Evolutionary conservation across 1,140 invertebrate species (phyloP), one percentile per base, ranked within the genome.

Genomic region (Eueides isabella): DNA sequence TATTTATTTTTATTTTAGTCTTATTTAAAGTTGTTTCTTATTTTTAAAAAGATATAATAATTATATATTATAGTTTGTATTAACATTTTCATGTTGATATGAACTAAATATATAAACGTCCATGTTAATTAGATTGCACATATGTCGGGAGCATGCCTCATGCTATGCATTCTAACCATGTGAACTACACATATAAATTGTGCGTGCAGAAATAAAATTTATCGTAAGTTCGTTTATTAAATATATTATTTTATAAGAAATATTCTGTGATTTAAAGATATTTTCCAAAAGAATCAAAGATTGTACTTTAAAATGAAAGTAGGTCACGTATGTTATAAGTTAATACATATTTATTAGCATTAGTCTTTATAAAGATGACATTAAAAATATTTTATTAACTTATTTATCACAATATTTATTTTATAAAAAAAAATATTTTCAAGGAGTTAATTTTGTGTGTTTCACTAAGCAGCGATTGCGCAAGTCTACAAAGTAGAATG

Each of bases 381-480:
- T 38, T 9, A 7, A 44, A 16, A 44, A 44, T 44, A 44, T 44
- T 19, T 11, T 0, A 2, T 55, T 23, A 11, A 55, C 6, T n/a
- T 0, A 6, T n/a, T 44, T 44, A 16, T 16, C 35, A 14, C 0
- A 38, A 16, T 38, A n/a, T 14, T 44, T 44, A 23, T 67, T 41
- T 55, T 16, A 4, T 35, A 33, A 61, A 55, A 68, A 44, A 61
- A 23, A 55, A 61, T 33, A 55, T 61, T 31, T 12, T 33, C 41
- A 68, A 16, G 2, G 48, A n/a, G 48, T 61, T 48, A 61, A 35
- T 61, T 68, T 61, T 48, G 44, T 9, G 44, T 33, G 29, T n/a
- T 55, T 28, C 29, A 16, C 61, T 68, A 33, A 61, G 3, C 26
- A 26, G 23, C 48, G 31, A 29, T 68, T 68, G 55, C 48, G 67